Evolutionary conservation across 2,888 invertebrate genomes (phyloP).

Genomic region (Venustoraphidia nigricollis): DNA sequence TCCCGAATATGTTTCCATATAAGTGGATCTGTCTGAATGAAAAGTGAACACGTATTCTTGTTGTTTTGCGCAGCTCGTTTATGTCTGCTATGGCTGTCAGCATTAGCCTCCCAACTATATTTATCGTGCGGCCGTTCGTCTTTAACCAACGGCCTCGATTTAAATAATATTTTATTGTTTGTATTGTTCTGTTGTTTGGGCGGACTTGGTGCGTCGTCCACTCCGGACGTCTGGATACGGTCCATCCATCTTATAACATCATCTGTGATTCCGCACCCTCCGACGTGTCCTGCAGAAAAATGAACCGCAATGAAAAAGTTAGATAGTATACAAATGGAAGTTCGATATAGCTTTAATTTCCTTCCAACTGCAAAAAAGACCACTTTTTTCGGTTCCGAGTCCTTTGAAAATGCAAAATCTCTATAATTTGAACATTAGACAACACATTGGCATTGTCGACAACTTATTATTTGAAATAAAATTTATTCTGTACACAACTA

Average conservation of each 20-base stretch:
- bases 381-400: too few relatives aligned
- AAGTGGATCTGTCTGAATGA: constrained; percentile 95
- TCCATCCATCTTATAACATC: constrained; percentile 88
- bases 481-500: too few relatives aligned
- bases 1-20: constrained; percentile 90
- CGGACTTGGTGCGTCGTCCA: constrained; percentile 32
- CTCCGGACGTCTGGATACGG: constrained; percentile 63
- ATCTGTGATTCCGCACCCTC: constrained; percentile 79
- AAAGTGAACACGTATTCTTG: constrained; percentile 84
- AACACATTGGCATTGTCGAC: too few relatives aligned
- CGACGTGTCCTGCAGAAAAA: constrained; percentile 49
- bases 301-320: too few relatives aligned
- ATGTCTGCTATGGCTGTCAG: constrained; percentile 17
- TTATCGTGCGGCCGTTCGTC: constrained; percentile 47
- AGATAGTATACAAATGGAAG: neutral
- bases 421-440: too few relatives aligned
- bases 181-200: constrained; percentile 10
- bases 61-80: constrained; percentile 43
- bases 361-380: too few relatives aligned
- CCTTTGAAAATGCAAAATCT: too few relatives aligned
- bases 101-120: constrained; percentile 63
- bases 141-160: constrained; percentile 17
- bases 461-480: too few relatives aligned
- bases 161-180: constrained; percentile 12
- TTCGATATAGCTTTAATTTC: too few relatives aligned